Percentiles rank a stretch among this genome's conserved stretches.
These are phyloP conservation scores for Cossypha dichroa DNA, from an alignment of 2,797 vertebrate species.

Conservation along the genomic window DNA sequence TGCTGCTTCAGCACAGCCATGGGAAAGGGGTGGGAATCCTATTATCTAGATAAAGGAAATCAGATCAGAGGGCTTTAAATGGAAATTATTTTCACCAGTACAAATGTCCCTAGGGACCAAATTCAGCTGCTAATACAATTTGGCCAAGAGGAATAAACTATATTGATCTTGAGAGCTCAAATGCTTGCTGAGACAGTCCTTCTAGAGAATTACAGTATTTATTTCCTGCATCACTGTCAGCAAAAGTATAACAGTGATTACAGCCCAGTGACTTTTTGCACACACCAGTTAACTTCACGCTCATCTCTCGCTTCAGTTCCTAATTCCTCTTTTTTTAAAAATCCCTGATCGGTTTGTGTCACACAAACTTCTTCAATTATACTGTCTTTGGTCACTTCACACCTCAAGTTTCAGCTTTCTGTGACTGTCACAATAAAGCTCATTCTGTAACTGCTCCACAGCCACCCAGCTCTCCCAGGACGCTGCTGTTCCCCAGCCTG, in stretches of 20 bases:
- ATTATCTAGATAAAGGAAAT: not conserved
- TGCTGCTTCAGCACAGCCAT: not conserved
- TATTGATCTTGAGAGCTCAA: not conserved
- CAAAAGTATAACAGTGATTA: not conserved
- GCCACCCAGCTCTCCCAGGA: not conserved
- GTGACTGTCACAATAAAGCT: not conserved
- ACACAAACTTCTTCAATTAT: not conserved
- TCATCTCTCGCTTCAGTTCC: not conserved
- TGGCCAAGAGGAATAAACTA: not conserved
- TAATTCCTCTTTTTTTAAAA: not conserved
- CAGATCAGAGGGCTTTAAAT: not conserved
- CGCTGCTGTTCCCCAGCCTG: not conserved
- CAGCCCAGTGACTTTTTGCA: not conserved
- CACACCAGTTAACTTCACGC: not conserved
- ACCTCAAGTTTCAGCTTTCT: not conserved
- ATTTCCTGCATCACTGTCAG: slow-evolving; percentile 4
- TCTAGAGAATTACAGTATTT: slow-evolving; percentile 3
- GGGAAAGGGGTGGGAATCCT: not conserved
- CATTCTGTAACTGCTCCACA: not conserved
- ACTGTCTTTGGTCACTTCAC: not conserved
- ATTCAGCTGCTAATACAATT: not conserved
- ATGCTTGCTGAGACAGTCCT: not conserved
- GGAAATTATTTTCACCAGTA: not conserved
- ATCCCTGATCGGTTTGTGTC: not conserved
- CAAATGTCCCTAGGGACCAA: not conserved